A percentile compares a stretch with the other conserved stretches of the same genome.
These are phyloP conservation scores for Phainopepla nitens DNA, from an alignment of 2,113 vertebrate genomes.

Conservation along the genomic window DNA sequence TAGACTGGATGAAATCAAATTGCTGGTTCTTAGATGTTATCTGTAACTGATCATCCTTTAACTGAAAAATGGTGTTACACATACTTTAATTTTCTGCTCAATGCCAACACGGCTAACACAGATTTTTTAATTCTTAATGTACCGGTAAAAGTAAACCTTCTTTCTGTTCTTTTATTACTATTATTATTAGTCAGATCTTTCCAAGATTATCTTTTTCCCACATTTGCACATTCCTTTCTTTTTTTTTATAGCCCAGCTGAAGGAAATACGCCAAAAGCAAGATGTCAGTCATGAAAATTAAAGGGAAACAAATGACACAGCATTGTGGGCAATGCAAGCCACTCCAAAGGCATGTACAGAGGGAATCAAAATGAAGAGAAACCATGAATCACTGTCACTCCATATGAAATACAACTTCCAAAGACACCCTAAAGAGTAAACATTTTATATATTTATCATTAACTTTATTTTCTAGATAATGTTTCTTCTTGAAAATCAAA, in stretches of 20 bases:
- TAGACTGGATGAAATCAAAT: not conserved
- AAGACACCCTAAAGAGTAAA: not conserved
- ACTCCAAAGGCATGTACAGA: not conserved
- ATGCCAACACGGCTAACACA: not conserved
- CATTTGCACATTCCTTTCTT: not conserved
- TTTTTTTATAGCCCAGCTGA: not conserved
- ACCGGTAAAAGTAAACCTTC: not conserved
- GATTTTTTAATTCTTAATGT: not conserved
- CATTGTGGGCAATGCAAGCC: not conserved
- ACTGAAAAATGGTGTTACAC: not conserved
- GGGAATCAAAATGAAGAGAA: not conserved
- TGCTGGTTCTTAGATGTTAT: not conserved
- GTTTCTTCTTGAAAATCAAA: not conserved
- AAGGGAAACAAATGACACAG: not conserved
- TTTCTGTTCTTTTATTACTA: not conserved
- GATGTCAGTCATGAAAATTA: not conserved
- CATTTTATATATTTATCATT: not conserved
- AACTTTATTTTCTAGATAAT: not conserved
- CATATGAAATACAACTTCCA: not conserved
- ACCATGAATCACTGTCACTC: not conserved
- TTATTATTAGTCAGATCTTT: not conserved
- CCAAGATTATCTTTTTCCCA: not conserved
- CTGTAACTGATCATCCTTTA: not conserved
- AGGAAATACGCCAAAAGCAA: not conserved
- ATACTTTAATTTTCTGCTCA: not conserved